Evolutionary conservation across 1,140 invertebrate species (phyloP).

Genomic region (Drosophila quadrilineata): DNA sequence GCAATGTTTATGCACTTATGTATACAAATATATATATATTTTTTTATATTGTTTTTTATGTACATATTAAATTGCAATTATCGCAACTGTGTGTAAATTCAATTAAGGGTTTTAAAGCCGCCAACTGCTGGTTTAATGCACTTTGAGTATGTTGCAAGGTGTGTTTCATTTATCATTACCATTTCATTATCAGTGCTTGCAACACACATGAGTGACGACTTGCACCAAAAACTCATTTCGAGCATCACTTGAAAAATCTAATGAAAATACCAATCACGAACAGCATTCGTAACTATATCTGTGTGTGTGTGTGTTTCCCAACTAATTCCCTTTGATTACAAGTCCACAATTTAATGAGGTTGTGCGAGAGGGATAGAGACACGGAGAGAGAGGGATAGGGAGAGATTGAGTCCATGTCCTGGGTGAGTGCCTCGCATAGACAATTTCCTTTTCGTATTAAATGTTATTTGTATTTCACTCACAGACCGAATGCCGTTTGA

Average conservation of each 20-base stretch:
- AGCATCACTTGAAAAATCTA: conserved; percentile 40
- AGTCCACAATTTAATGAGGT: conserved; percentile 9
- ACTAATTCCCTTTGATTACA: conserved; percentile 71
- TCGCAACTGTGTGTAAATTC: conserved; percentile 11
- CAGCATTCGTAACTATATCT: conserved; percentile 2
- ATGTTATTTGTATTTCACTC: conserved; percentile 79
- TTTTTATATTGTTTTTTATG: conserved; percentile 9
- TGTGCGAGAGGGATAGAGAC: too few species aligned
- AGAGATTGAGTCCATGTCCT: conserved; percentile 32
- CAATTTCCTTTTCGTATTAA: conserved; percentile 79
- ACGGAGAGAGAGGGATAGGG: too few species aligned
- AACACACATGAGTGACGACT: conserved; percentile 17
- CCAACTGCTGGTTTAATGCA: conserved; percentile 25
- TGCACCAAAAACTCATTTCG: conserved; percentile 36
- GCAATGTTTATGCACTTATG: too few species aligned
- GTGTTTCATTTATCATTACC: too few species aligned
- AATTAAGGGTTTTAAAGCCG: conserved; percentile 33
- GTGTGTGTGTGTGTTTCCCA: conserved; percentile 23
- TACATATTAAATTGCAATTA: conserved; percentile 63
- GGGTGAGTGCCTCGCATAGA: conserved; percentile 58
- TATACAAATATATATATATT: too few species aligned
- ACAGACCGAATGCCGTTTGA: conserved; percentile 63
- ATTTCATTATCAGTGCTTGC: conserved; percentile 27
- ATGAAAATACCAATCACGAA: conserved; percentile 37
- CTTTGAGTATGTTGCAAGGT: conserved; percentile 19